phyloP scores from a whole-genome alignment of 2,888 invertebrate genomes.

The Brachyptera risi region DNA sequence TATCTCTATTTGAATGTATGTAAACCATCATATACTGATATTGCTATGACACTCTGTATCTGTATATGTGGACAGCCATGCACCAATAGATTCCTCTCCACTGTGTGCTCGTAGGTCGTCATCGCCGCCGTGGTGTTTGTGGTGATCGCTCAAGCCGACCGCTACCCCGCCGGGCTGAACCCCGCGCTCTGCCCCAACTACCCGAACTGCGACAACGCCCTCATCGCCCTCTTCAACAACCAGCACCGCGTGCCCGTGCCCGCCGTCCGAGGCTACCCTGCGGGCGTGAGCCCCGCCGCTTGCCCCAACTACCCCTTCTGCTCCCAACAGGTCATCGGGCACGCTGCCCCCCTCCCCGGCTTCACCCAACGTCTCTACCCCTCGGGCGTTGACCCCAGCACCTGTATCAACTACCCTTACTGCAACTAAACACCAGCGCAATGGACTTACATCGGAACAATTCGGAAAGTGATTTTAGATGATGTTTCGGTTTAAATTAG shows the following conservation, averaged over 20 bases:
- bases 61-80: too few relatives aligned
- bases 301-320: constrained; percentile 61
- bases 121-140: constrained; percentile 20
- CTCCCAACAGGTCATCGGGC: constrained; percentile 14
- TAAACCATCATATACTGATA: too few relatives aligned
- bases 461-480: too few relatives aligned
- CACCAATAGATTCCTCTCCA: too few relatives aligned
- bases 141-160: constrained; percentile 43
- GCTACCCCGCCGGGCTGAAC: constrained; percentile 55
- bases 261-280: constrained; percentile 47
- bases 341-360: constrained; percentile 45
- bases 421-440: too few relatives aligned
- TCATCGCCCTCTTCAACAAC: constrained; percentile 45
- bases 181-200: constrained; percentile 58
- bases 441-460: too few relatives aligned
- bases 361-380: constrained; percentile 48
- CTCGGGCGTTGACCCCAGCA: constrained; percentile 47
- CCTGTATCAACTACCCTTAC: constrained; percentile 50
- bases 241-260: constrained; percentile 19
- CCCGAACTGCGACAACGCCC: constrained; percentile 50
- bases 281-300: constrained; percentile 50
- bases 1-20: too few relatives aligned
- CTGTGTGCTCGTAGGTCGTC: too few relatives aligned
- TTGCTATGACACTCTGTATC: too few relatives aligned
- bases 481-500: too few relatives aligned